These are phyloP conservation scores for Chaetura pelagica DNA, from an alignment of 2,113 vertebrate species.

Conservation along the genomic window DNA sequence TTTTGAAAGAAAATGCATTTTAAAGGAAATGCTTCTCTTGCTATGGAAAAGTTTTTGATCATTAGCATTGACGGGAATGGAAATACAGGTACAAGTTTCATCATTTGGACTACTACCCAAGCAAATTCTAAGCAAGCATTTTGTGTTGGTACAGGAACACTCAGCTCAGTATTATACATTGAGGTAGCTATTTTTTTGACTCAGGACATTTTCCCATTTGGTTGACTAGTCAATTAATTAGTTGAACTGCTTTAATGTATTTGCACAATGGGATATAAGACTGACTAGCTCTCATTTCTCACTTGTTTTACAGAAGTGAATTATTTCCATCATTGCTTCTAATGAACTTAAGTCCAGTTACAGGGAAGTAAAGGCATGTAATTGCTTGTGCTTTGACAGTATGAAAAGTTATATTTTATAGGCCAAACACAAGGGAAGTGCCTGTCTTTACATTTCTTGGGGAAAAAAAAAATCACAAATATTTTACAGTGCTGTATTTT, in stretches of 20 bases:
- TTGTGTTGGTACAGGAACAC: neutral
- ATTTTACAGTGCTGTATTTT: neutral
- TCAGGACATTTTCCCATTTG: neutral
- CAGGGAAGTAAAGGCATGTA: neutral
- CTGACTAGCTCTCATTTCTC: neutral
- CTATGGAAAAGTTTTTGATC: neutral
- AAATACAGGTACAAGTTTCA: neutral
- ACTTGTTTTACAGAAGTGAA: neutral
- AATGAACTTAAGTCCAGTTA: neutral
- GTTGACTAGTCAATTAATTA: neutral
- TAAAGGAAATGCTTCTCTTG: neutral
- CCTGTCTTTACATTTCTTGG: neutral
- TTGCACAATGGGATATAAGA: neutral
- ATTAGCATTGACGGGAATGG: neutral
- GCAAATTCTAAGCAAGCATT: neutral
- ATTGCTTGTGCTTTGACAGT: neutral
- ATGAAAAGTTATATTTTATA: neutral
- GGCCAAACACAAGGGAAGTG: neutral
- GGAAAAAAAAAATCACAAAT: rapidly evolving
- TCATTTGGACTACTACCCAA: neutral
- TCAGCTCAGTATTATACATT: neutral
- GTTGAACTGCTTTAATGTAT: neutral
- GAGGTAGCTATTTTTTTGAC: neutral
- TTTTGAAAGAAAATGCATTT: neutral
- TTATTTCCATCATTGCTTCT: neutral